phyloP scores from a whole-genome alignment of 2,113 vertebrate genomes.

The Mobula hypostoma region DNA sequence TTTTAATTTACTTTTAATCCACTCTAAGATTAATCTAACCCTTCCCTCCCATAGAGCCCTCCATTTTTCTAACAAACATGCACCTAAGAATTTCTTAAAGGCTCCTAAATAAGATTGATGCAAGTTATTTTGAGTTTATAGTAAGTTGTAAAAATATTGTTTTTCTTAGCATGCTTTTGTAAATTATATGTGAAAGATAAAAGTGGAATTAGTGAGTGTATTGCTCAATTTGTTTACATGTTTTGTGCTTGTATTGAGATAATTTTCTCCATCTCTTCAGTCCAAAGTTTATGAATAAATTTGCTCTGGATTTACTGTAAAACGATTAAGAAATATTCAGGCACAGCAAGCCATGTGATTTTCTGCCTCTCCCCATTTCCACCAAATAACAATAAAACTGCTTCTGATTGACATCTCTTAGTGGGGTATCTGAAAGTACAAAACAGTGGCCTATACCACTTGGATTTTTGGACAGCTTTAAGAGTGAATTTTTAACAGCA shows the following conservation, averaged over 20 bases:
- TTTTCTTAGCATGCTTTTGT: neutral
- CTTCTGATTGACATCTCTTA: neutral
- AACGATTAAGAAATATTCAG: neutral
- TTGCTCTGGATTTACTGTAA: neutral
- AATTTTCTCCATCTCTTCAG: neutral
- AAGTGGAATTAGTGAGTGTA: neutral
- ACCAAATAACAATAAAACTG: neutral
- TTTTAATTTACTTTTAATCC: no score
- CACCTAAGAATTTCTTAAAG: no score
- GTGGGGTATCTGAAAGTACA: neutral
- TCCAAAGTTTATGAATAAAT: neutral
- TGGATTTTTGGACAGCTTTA: neutral
- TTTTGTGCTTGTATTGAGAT: neutral
- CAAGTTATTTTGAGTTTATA: neutral
- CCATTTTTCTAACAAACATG: no score
- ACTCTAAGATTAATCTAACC: no score
- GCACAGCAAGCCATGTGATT: neutral
- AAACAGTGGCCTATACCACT: neutral
- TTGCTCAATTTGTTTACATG: neutral
- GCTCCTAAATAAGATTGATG: neutral
- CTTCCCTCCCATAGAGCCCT: no score
- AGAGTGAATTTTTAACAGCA: neutral
- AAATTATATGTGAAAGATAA: neutral
- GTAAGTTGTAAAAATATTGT: neutral
- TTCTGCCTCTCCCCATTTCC: neutral